phyloP scores from a whole-genome alignment of 2,113 vertebrate species.

The Callaeas wilsoni region DNA sequence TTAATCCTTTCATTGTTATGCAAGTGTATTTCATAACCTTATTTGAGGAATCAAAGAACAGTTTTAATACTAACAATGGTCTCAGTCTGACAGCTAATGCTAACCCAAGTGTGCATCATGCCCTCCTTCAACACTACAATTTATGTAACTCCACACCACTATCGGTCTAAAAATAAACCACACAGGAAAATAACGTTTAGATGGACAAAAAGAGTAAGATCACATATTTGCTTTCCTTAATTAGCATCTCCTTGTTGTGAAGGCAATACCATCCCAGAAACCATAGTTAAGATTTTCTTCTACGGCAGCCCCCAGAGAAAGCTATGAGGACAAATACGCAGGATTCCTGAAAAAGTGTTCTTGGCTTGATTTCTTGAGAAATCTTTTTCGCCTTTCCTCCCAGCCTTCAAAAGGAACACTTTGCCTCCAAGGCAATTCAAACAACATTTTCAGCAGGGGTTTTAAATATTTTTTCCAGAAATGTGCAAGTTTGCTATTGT shows the following conservation, averaged over 20 bases:
- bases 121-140: neutral
- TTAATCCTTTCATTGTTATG: slow-evolving; percentile 60
- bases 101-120: slow-evolving; percentile 19
- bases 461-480: neutral
- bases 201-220: neutral
- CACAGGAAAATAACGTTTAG: neutral
- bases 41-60: slow-evolving; percentile 52
- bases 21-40: slow-evolving; percentile 61
- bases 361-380: slow-evolving; percentile 25
- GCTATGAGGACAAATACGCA: neutral
- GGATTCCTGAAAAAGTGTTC: slow-evolving; percentile 17
- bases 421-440: slow-evolving; percentile 26
- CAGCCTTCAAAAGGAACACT: slow-evolving; percentile 9
- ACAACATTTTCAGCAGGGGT: neutral
- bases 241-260: neutral
- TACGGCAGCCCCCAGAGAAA: neutral
- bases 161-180: neutral
- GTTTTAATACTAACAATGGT: slow-evolving; percentile 37
- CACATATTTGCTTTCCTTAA: neutral
- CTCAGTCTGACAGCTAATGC: slow-evolving; percentile 40
- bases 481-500: neutral
- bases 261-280: neutral
- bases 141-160: neutral
- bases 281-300: neutral
- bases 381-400: neutral